These are phyloP conservation scores for Dendrolimus houi DNA, from an alignment of 2,888 invertebrate genomes.

Conservation along the genomic window DNA sequence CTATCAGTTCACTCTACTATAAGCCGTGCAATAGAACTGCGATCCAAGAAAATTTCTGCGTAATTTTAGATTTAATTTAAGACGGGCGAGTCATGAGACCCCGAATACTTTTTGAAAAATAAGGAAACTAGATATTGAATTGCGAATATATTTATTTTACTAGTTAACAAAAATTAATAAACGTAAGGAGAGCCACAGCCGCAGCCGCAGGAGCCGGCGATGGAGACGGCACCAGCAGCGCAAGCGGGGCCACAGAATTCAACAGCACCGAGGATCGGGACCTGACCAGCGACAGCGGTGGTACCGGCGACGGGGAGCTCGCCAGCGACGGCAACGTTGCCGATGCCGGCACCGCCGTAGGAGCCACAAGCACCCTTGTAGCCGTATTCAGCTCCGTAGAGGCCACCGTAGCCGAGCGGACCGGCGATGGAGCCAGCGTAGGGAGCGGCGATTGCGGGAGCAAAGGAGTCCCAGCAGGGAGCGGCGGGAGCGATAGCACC, in stretches of 20 bases:
- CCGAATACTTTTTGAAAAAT: too few relatives aligned
- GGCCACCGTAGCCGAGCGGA: constrained; percentile 4
- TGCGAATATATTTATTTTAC: too few relatives aligned
- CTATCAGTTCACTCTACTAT: too few relatives aligned
- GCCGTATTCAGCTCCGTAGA: constrained; percentile 2
- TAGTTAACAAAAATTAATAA: too few relatives aligned
- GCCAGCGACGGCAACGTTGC: constrained; percentile 19
- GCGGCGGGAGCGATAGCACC: constrained; percentile 1
- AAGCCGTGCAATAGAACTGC: too few relatives aligned
- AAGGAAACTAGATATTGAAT: too few relatives aligned
- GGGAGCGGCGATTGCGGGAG: too few relatives aligned
- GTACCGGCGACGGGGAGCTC: constrained; percentile 23
- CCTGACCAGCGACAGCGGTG: constrained; percentile 23
- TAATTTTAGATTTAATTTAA: too few relatives aligned
- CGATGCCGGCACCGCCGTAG: constrained; percentile 20
- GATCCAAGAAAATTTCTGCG: too few relatives aligned
- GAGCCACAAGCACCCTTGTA: constrained; percentile 3
- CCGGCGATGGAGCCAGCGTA: constrained; percentile 5
- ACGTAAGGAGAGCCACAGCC: constrained; percentile 3
- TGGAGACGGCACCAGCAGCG: constrained; percentile 25
- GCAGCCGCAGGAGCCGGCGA: constrained; percentile 23
- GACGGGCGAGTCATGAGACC: too few relatives aligned
- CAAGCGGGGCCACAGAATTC: constrained; percentile 26
- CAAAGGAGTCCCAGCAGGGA: not conserved
- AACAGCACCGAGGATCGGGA: constrained; percentile 30